Base-by-base conservation (phyloP, 2,888 invertebrate species). In the Lobophora halterata region DNA sequence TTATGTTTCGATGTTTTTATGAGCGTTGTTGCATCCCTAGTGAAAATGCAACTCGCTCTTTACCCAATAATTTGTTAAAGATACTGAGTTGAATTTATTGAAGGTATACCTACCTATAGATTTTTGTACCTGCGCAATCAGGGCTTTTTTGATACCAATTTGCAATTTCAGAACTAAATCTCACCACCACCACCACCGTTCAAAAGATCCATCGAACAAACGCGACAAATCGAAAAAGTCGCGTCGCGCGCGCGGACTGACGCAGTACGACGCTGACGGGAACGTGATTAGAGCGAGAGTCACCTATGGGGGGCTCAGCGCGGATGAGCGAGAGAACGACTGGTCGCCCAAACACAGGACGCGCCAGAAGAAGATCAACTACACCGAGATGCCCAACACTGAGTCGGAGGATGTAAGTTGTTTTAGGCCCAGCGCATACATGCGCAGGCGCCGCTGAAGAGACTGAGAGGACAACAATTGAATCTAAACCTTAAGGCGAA, bases 391-490 rank as follows among this genome's bases (percentile, higher is more conserved):
- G 63, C 89, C 92, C 31, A 92, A 92, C 47, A 92, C 93, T 0
- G 94, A 94, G 67, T 93, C 92, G 28, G 94, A 92, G 64, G 93
- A 92, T 70, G 93, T 92, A 61, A 85, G 80, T 81, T n/a, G n/a
- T n/a, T n/a, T n/a, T n/a, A n/a, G n/a, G n/a, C n/a, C n/a, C n/a
- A n/a, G n/a, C n/a, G n/a, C n/a, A n/a, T n/a, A n/a, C n/a, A n/a
- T n/a, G 5, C 23, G 18, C n/a, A 8, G n/a, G n/a, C n/a, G 14
- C 14, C 5, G 14, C 14, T 5, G 14, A 5, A 3, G 14, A 5
- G 14, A 14, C 14, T 3, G 14, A n/a, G n/a, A n/a, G n/a, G n/a
- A n/a, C n/a, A n/a, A n/a, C n/a, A n/a, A n/a, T n/a, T n/a, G n/a
- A n/a, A n/a, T n/a, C n/a, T n/a, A n/a, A n/a, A n/a, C n/a, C n/a